Base-by-base conservation (phyloP, 2,888 invertebrate genomes). In the Plagiodera versicolora region DNA sequence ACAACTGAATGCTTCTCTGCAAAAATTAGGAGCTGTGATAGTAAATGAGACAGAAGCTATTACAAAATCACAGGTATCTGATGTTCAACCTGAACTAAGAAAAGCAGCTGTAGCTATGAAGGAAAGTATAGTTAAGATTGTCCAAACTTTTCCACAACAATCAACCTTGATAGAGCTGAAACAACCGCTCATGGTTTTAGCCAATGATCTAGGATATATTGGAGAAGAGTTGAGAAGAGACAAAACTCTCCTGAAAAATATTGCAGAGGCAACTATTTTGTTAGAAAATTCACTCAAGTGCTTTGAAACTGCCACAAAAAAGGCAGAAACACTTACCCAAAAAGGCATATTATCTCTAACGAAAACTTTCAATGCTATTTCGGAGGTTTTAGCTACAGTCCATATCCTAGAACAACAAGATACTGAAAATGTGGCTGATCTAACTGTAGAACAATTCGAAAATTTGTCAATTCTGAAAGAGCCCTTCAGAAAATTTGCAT, bases 271-370 rank as follows among this genome's bases (percentile, higher is more conserved):
- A n/a, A 11, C 63, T 16, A 2, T 28, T 49, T 9, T 20, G 10
- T 63, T 65, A 19, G 10, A 52, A 18, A 56, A 24, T 32, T 55
- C 58, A 49, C 18, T 64, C 11, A n/a, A 58, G 4, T 10, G 46
- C 46, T 19, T 61, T 11, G 48, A 49, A 56, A 19, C 44, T 9
- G 32, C 14, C 19, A 11, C 30, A 47, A 9, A 16, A 16, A 63
- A 32, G 47, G 6, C 56, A 11, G n/a, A 47, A n/a, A 8, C 57
- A 11, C 14, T 39, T 16, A 60, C 67, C 19, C 69, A 71, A 18
- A 50, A 65, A 59, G 70, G 62, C n/a, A 51, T 68, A 18, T 14
- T 65, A 14, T 66, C 63, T 20, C 45, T 72, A 11, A 58, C 60
- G 24, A 63, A 68, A 47, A n/a, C 66, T 19, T 24, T 17, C 44